phyloP scores from a whole-genome alignment of 2,888 invertebrate genomes.

The Drosophila bunnanda region DNA sequence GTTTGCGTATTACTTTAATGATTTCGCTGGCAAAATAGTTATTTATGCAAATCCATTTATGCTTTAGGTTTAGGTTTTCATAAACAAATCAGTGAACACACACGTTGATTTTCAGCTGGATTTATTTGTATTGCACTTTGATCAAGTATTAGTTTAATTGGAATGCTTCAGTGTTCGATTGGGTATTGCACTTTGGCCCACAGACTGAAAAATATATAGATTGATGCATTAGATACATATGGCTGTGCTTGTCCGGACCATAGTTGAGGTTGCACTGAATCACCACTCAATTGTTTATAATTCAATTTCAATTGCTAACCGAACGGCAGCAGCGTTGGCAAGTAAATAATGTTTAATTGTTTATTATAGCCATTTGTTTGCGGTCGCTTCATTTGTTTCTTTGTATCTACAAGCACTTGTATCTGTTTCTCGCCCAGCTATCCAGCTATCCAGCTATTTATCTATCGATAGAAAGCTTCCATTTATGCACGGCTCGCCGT shows the following conservation, averaged over 20 bases:
- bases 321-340: constrained; percentile 1
- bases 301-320: constrained; percentile 12
- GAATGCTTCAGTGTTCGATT: constrained; percentile 40
- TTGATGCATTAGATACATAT: constrained; percentile 15
- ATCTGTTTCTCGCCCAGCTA: constrained; percentile 18
- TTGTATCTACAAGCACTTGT: constrained; percentile 29
- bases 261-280: constrained; percentile 23
- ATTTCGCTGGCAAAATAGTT: constrained; percentile 32
- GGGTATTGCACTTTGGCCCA: constrained; percentile 59
- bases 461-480: constrained; percentile 39
- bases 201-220: constrained; percentile 45
- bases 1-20: constrained; percentile 13
- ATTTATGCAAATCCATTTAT: constrained; percentile 33
- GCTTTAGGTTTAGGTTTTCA: constrained; percentile 20
- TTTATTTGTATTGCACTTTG: constrained; percentile 37
- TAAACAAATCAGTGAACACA: constrained; percentile 60
- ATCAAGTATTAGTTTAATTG: constrained; percentile 29
- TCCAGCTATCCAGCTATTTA: constrained; percentile 9
- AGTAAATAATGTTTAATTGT: constrained; percentile 44
- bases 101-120: constrained; percentile 17
- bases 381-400: constrained; percentile 11
- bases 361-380: constrained; percentile 34
- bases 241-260: background rate
- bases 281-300: constrained; percentile 25
- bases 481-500: constrained; percentile 31